Evolutionary conservation across 2,888 invertebrate species (phyloP).

Genomic region (Lordiphosa andalusiaca): DNA sequence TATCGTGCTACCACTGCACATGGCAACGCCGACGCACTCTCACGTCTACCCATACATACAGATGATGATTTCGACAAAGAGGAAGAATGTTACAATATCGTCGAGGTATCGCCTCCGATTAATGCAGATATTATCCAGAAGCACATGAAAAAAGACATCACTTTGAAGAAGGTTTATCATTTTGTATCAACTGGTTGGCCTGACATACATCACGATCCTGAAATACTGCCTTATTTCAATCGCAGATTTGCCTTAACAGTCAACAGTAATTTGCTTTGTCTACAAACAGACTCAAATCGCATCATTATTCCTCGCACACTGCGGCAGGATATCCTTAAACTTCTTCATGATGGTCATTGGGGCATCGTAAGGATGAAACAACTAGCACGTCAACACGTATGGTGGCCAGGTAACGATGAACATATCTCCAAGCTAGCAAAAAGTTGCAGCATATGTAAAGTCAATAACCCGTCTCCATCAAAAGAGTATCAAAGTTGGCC

Average conservation of each 20-base stretch:
- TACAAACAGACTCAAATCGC: conserved; percentile 1
- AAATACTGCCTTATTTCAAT: conserved; percentile 2
- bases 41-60: neutral
- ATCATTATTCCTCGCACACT: neutral
- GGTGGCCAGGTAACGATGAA: conserved; percentile 1
- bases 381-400: conserved; percentile 7
- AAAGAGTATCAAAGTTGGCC: no score
- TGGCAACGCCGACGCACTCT: conserved; percentile 5
- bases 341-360: conserved; percentile 20
- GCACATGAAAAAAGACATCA: no score
- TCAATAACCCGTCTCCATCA: neutral
- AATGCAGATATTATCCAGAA: no score
- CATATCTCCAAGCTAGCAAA: no score
- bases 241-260: conserved; percentile 6
- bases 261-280: neutral
- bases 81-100: no score
- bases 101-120: no score
- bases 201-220: neutral
- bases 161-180: no score
- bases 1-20: conserved; percentile 1
- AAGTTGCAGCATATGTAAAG: no score
- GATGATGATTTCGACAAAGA: no score
- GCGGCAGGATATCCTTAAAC: conserved; percentile 1
- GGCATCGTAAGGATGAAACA: conserved; percentile 13
- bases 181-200: neutral